A percentile compares a stretch with the other conserved stretches of the same genome.
Evolutionary conservation across 2,113 vertebrate species (phyloP).

Genomic region (Pluvialis apricaria): DNA sequence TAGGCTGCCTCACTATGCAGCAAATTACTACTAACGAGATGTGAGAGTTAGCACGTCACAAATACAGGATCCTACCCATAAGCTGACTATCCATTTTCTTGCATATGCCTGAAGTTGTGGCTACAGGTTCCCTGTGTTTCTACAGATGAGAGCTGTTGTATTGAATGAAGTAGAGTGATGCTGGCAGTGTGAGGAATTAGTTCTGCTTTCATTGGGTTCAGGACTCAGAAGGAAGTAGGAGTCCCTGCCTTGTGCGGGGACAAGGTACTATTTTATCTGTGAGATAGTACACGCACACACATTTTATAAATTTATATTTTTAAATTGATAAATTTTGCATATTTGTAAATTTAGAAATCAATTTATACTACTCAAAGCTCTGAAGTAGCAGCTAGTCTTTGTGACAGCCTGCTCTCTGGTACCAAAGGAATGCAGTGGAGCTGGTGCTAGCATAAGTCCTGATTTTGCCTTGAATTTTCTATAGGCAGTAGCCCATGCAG

Average conservation of each 20-base stretch:
- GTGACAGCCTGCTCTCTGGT: neutral
- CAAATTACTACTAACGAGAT: neutral
- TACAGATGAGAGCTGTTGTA: neutral
- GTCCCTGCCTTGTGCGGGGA: neutral
- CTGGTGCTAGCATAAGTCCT: neutral
- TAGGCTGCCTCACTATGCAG: neutral
- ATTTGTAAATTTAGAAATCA: neutral
- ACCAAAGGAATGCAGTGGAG: neutral
- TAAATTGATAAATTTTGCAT: neutral
- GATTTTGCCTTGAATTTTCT: neutral
- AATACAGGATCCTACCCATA: neutral
- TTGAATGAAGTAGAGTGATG: neutral
- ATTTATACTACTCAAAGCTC: neutral
- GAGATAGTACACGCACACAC: neutral
- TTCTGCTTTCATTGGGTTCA: neutral
- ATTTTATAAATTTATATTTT: neutral
- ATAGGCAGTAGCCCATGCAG: neutral
- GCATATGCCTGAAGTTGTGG: neutral
- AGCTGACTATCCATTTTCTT: neutral
- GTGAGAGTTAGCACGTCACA: neutral
- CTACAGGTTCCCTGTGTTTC: neutral
- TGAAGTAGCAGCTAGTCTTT: neutral
- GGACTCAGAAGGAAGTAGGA: neutral
- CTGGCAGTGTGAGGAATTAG: neutral
- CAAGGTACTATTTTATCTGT: neutral